Evolutionary conservation across 2,797 vertebrate species (phyloP), one percentile per base, ranked within the genome.

Genomic region (Acrossocheilus fasciatus): DNA sequence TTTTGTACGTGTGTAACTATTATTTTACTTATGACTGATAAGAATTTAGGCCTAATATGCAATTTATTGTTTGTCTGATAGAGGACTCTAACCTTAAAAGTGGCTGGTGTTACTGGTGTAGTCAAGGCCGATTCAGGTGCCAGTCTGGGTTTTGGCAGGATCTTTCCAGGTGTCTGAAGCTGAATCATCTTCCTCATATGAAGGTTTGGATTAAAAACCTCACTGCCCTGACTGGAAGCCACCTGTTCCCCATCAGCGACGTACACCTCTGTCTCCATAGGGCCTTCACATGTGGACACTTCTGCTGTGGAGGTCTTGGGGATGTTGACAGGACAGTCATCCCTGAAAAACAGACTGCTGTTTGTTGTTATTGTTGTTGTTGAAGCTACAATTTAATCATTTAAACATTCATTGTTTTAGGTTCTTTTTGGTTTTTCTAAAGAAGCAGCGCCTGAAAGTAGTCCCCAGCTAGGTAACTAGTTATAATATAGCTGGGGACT

Each of bases 181-280:
- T 79, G 81, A 86, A 88, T 83, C n/a, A 83, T 66, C 18, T 66
- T 89, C 50, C 59, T 89, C 82, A 85, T 57, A 36, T 80, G 82
- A 75, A 59, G 17, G 20, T 76, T 30, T 9, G 89, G 87, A 80
- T 30, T 66, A 74, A 88, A 82, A 18, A 91, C n/a, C 6, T 93
- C 93, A 89, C 95, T 95, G 82, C 93, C 92, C 88, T 95, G 95
- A 84, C 95, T 96, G 82, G 95, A 96, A 26, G 86, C 3, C 9
- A 95, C 81, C 73, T 90, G 6, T 83, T 95, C 93, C 2, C 39
- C 89, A n/a, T 3, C 78, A 87, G 41, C 64, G 8, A 81, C 47
- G 7, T 0, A 39, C 34, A 68, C 17, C 47, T 82, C 59, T 47
- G 54, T 36, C 66, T 64, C 81, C 81, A 75, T 69, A 18, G 81